Percentiles rank a stretch among this genome's conserved stretches.
Conservation (phyloP, 2,888 invertebrate genomes). For the Hirtodrosophila trivittata region DNA sequence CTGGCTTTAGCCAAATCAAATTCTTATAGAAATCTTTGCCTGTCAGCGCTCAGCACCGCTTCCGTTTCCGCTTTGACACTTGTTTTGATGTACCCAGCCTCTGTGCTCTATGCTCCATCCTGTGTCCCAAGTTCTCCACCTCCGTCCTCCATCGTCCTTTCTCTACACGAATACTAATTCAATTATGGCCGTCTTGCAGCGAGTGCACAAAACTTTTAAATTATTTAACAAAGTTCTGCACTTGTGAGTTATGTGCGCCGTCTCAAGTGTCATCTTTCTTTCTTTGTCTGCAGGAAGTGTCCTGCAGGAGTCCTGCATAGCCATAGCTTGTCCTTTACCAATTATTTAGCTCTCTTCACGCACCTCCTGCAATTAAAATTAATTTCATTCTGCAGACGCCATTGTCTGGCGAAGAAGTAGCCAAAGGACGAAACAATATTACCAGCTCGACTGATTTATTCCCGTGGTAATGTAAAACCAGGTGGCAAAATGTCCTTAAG, state of each 20-base stretch:
- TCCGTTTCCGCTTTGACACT: conserved; percentile 78
- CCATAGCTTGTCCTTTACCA: conserved; percentile 57
- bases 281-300: conserved; percentile 56
- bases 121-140: neutral
- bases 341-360: conserved; percentile 55
- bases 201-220: conserved; percentile 69
- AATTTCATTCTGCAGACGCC: conserved; percentile 57
- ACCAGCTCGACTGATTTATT: conserved; percentile 44
- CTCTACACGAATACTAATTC: conserved; percentile 43
- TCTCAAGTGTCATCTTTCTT: conserved; percentile 75
- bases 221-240: conserved; percentile 64
- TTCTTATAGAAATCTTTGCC: conserved; percentile 67
- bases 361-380: conserved; percentile 67
- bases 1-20: conserved; percentile 66
- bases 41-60: conserved; percentile 43
- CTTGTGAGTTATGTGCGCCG: conserved; percentile 58
- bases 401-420: conserved; percentile 45
- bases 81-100: conserved; percentile 55
- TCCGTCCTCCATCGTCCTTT: neutral
- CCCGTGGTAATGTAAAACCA: conserved; percentile 11
- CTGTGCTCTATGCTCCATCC: neutral
- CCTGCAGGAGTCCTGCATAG: conserved; percentile 35
- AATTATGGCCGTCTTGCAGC: conserved; percentile 51
- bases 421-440: conserved; percentile 35
- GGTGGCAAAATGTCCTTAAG: conserved; percentile 6